A percentile compares a stretch with the other conserved stretches of the same genome.
These are phyloP conservation scores for Drosophila athabasca DNA, from an alignment of 1,140 invertebrate species.

Conservation along the genomic window DNA sequence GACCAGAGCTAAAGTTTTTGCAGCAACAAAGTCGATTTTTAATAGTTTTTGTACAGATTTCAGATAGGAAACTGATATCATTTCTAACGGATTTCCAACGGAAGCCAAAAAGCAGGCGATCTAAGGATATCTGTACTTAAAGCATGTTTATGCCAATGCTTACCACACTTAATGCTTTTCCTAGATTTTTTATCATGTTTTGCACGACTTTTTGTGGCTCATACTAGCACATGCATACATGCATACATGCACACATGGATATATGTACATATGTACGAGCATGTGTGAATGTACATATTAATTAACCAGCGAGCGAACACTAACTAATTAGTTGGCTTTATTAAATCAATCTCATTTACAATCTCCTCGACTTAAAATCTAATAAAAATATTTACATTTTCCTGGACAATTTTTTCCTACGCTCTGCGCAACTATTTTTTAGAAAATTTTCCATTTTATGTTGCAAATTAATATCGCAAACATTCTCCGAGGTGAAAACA, in stretches of 20 bases:
- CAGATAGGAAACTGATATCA: too few species aligned
- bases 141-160: too few species aligned
- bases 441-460: slow-evolving; percentile 6
- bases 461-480: slow-evolving; percentile 59
- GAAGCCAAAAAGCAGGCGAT: too few species aligned
- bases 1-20: too few species aligned
- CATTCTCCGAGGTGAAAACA: slow-evolving; percentile 18
- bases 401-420: slow-evolving; percentile 6
- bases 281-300: not conserved
- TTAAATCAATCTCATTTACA: slow-evolving; percentile 39
- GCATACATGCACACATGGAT: too few species aligned
- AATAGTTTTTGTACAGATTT: not conserved
- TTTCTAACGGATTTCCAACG: too few species aligned
- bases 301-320: slow-evolving; percentile 19
- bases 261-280: too few species aligned
- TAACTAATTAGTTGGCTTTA: slow-evolving; percentile 49
- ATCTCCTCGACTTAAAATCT: slow-evolving; percentile 32
- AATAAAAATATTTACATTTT: slow-evolving; percentile 51
- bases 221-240: not conserved
- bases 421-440: not conserved
- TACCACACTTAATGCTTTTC: not conserved
- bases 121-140: too few species aligned
- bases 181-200: not conserved
- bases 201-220: not conserved
- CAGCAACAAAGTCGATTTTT: not conserved